Conservation (phyloP, 35 echinoderm and acorn worm genomes). For the Strongylocentrotus purpuratus region DNA sequence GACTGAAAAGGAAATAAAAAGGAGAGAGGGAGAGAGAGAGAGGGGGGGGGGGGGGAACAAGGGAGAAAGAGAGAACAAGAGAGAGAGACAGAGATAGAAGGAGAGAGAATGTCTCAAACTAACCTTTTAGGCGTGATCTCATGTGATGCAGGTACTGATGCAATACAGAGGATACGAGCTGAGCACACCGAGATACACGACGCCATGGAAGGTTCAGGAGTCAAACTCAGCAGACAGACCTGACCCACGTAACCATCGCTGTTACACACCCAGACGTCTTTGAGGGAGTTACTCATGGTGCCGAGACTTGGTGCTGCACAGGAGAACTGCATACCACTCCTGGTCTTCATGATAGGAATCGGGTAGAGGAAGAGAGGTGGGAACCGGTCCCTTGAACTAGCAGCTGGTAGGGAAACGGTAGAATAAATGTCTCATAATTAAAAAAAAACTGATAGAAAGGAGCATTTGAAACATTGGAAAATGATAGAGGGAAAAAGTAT, state of each 20-base stretch:
- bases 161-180: conserved; percentile 91
- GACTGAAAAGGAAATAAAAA: background rate
- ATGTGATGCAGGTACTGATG: conserved; percentile 80
- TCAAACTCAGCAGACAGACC: conserved; percentile 88
- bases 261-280: conserved; percentile 97
- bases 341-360: conserved; percentile 98
- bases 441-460: background rate
- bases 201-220: conserved; percentile 90
- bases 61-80: background rate
- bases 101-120: background rate
- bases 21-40: background rate
- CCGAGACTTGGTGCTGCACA: conserved; percentile 84
- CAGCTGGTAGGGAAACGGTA: conserved; percentile 61
- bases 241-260: conserved; percentile 99
- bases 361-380: conserved; percentile 92
- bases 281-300: conserved; percentile 81
- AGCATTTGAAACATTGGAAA: background rate
- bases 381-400: conserved; percentile 87
- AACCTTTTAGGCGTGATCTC: conserved; percentile 52
- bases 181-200: conserved; percentile 95
- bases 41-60: background rate
- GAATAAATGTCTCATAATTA: background rate
- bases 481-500: no score
- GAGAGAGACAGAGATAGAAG: background rate
- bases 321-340: conserved; percentile 99